phyloP scores from a whole-genome alignment of 2,797 vertebrate species.

The Tinamus major region DNA sequence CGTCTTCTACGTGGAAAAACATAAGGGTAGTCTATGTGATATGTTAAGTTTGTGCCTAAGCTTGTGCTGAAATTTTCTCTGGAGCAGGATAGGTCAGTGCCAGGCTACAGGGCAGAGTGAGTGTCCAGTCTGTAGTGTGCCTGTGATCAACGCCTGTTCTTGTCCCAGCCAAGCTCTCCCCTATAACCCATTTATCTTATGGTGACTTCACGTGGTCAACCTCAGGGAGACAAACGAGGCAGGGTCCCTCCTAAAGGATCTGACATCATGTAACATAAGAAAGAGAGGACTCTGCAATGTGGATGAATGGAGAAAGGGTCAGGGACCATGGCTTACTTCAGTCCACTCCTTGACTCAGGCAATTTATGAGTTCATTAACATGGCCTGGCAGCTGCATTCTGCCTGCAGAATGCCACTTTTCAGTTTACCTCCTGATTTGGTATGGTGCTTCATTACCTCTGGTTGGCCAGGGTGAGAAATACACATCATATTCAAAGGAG shows the following conservation, averaged over 20 bases:
- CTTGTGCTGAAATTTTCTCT: background rate
- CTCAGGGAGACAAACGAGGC: background rate
- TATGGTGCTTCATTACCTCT: background rate
- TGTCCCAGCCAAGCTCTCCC: background rate
- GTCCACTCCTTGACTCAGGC: background rate
- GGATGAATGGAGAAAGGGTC: background rate
- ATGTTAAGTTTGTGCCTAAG: background rate
- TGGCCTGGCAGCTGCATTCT: background rate
- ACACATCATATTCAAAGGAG: accelerated
- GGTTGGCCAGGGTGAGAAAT: background rate
- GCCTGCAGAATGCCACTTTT: background rate
- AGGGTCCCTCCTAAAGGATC: background rate
- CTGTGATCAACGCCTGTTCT: background rate
- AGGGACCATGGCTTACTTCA: background rate
- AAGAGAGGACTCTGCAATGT: background rate
- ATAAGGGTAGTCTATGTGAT: background rate
- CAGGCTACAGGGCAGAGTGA: background rate
- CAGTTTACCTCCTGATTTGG: background rate
- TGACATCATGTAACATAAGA: background rate
- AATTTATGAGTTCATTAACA: background rate
- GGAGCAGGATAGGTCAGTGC: background rate
- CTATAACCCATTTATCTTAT: background rate
- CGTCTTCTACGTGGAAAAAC: background rate
- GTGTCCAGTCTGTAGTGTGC: accelerated
- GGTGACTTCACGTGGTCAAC: background rate